Percentiles rank a stretch among this genome's conserved stretches.
Conservation (phyloP, 2,797 vertebrate genomes). For the Falco cherrug region DNA sequence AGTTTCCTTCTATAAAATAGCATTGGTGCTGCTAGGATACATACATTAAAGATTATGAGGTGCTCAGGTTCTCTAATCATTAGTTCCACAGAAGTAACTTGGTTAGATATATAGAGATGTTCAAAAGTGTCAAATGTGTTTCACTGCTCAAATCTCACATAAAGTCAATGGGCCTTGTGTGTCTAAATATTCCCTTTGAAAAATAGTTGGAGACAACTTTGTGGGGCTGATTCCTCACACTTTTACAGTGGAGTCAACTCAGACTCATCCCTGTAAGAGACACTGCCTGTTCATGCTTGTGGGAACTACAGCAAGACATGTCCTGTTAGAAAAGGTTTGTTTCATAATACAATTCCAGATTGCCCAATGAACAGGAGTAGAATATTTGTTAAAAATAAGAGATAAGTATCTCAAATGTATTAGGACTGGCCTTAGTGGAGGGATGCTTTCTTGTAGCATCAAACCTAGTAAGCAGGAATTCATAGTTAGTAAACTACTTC, state of each 20-base stretch:
- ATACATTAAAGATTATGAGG: constrained; percentile 33
- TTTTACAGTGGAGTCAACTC: neutral
- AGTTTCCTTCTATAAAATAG: constrained; percentile 2
- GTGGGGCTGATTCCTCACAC: neutral
- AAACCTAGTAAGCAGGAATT: neutral
- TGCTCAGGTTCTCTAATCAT: constrained; percentile 36
- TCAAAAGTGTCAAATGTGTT: constrained; percentile 32
- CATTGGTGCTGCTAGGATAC: neutral
- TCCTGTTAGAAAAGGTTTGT: neutral
- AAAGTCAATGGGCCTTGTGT: constrained; percentile 40
- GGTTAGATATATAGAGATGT: constrained; percentile 49
- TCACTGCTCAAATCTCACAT: constrained; percentile 15
- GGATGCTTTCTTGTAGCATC: neutral
- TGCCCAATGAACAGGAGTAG: neutral
- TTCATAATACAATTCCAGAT: neutral
- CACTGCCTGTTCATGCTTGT: neutral
- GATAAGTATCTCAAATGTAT: neutral
- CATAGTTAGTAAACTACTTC: neutral
- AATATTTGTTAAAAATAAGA: neutral
- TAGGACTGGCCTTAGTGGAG: neutral
- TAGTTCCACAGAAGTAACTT: constrained; percentile 49
- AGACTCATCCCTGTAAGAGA: neutral
- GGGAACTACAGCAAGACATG: neutral
- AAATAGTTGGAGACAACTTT: neutral
- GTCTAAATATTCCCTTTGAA: constrained; percentile 42